Evolutionary conservation across 2,797 vertebrate genomes (phyloP), one percentile per base, ranked within the genome.

Genomic region (Miichthys miiuy): DNA sequence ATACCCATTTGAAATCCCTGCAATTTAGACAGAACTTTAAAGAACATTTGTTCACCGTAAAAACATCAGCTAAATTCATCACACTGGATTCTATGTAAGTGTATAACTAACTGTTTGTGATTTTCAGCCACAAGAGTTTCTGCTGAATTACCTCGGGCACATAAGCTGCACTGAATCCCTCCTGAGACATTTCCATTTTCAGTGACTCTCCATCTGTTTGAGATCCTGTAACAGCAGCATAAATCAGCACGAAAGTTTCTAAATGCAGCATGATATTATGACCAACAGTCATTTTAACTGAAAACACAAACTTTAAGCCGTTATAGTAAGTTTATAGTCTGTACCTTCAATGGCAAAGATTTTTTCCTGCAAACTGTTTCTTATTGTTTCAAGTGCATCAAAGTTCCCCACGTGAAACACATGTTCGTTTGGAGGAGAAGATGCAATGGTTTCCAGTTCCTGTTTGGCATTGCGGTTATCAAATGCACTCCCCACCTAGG

Each of bases 291-390:
- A 65, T 52, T 27, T 44, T 6, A 51, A 14, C 14, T 17, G 4
- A 63, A 41, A 27, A 56, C 9, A 8, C 1, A 30, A 61, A 41
- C 21, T 21, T 6, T 8, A 41, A 21, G 11, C 0, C 14, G 7
- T 48, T 21, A 10, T 44, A 4, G 27, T 30, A 4, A 38, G 2
- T 42, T 21, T 27, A 38, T 12, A 30, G 63, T 34, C 2, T 23
- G 1, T 89, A 95, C 95, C 95, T 91, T 95, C 95, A 17, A 96
- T 95, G 1, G 93, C 67, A 50, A 96, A 95, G 47, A 96, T 93
- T 55, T 88, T 92, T 1, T 87, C 81, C 75, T 94, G 86, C 69
- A 96, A 81, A 21, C 5, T 91, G 0, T 80, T 0, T 13, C 13
- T 83, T 75, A 96, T 94, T 75, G 1, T 4, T 0, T 89, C 62